Base-by-base conservation (phyloP, 2,888 invertebrate species). In the Drosophila macrothrix region DNA sequence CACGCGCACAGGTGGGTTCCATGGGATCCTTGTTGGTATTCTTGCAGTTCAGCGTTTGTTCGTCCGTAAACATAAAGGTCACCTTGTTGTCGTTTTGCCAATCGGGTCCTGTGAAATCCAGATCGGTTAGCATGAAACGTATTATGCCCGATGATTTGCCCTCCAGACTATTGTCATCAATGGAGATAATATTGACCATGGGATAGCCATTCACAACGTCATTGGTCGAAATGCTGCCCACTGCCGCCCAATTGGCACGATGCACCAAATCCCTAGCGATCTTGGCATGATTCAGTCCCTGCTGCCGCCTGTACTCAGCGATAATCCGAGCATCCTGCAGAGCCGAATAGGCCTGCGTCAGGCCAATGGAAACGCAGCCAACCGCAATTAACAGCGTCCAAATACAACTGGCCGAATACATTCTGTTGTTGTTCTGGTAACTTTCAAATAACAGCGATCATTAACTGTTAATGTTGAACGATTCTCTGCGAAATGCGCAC, bases 141-240 rank as follows among this genome's bases (percentile, higher is more conserved):
- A 93, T 92, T 6, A 70, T 67, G 19, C 93, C 93, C 9, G 93
- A 92, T 1, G 94, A 93, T 22, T 73, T 61, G 1, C 72, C 88
- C 12, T 67, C 61, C 6, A 25, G 67, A 54, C 78, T 81, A 49
- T 89, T 92, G 63, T 93, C 93, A 43, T 93, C 92, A n/a, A 93
- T 83, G 1, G 94, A 91, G n/a, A 93, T 90, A 9, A 93, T 86
- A 78, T 93, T 93, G 3, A 93, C 93, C 92, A 93, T 93, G 28
- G 93, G 94, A 76, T 89, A 93, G 28, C 88, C 91, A 12, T 84
- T 70, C 16, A 93, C 82, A 43, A 74, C 66, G 6, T 75, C 29
- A 56, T 92, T 81, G 0, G 92, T 91, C 4, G 93, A 93, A 55
- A 93, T 90, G 43, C 89, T 93, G 28, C 93, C 93, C 54, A 93